Percentiles rank a stretch among this genome's conserved stretches.
Conservation (phyloP, 2,113 vertebrate genomes). For the Dolichallabes microphthalmus region DNA sequence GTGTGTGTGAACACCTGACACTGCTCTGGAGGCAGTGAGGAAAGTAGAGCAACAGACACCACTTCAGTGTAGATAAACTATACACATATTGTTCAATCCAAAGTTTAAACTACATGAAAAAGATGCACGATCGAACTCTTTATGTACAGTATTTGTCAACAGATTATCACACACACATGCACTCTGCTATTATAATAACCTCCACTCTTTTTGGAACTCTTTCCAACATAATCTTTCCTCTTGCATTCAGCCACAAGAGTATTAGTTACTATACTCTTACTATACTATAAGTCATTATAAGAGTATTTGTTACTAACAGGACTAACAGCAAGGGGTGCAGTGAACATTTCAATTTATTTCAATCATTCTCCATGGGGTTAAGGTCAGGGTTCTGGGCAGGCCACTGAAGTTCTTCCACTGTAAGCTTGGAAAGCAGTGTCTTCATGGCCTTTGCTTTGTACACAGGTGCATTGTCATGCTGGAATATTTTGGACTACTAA, state of each 20-base stretch:
- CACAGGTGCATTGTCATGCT: neutral
- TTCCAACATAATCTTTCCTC: neutral
- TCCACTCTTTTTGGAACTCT: neutral
- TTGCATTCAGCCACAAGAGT: neutral
- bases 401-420: neutral
- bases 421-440: neutral
- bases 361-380: neutral
- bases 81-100: neutral
- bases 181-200: neutral
- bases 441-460: neutral
- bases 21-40: constrained; percentile 13
- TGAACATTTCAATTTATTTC: neutral
- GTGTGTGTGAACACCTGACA: constrained; percentile 25
- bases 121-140: neutral
- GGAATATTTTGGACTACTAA: neutral
- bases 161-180: neutral
- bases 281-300: too few species aligned
- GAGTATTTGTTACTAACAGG: too few species aligned
- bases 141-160: neutral
- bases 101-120: neutral
- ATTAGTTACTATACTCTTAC: neutral
- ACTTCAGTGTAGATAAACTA: neutral
- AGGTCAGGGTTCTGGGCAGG: neutral
- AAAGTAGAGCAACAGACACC: constrained; percentile 33
- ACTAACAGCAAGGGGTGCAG: too few species aligned